Evolutionary conservation across 1,140 invertebrate species (phyloP), one percentile per base, ranked within the genome.

Genomic region (Asobara japonica): DNA sequence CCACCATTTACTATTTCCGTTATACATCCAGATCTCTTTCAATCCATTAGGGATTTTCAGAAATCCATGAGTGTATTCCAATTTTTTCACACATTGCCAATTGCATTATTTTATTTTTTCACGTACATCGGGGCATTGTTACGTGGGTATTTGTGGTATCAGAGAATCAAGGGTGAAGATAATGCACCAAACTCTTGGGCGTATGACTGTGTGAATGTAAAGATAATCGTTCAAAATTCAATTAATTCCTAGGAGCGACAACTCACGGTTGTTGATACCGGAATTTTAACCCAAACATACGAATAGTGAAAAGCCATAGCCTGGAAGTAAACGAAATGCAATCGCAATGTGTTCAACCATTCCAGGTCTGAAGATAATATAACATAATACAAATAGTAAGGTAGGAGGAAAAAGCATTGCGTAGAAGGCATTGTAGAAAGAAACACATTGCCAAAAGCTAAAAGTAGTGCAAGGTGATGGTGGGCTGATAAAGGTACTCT

Each of bases 381-480:
- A 62, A 30, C 25, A 29, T 62, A 62, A 62, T 29, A 29, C 30
- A 30, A 62, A 62, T 38, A 38, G n/a, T 3, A 64, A 11, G 3
- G 27, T 16, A 45, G n/a, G 30, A 20, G 22, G 31, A 65, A 71
- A 64, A 45, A 51, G 33, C 4, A n/a, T 27, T 56, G 20, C 4
- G 22, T 18, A 8, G 6, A 10, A 22, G 27, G 0, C 3, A 33
- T 13, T 31, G 13, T 16, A 70, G 48, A 22, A 29, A 41, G n/a
- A 45, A 27, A 27, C 1, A 65, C n/a, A 30, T 2, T 36, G 25
- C 56, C 64, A 65, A 73, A 62, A 71, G 64, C 25, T 56, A 48
- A 41, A 51, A 45, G 45, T 66, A 69, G 69, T 62, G 65, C 72
- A 74, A 72, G 51, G 65, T 60, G 56, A 48, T 29, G 66, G 30